phyloP scores from a whole-genome alignment of 2,797 vertebrate genomes.

The Silurus lanzhouensis region DNA sequence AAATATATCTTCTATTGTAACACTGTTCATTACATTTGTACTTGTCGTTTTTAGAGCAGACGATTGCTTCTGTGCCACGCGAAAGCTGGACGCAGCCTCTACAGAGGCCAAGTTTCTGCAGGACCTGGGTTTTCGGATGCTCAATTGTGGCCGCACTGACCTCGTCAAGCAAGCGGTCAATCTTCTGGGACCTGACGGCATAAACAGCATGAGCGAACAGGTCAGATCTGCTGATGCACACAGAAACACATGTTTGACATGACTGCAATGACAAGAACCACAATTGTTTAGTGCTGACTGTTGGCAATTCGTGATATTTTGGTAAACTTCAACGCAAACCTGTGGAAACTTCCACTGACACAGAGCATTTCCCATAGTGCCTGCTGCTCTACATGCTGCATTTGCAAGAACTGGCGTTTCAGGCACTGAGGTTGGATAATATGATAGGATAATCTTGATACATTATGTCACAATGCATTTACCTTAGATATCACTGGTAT shows the following conservation, averaged over 20 bases:
- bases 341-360: not conserved
- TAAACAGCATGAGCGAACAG: slow-evolving; percentile 98
- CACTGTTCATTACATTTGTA: not conserved
- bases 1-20: not conserved
- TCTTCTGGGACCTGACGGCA: slow-evolving; percentile 90
- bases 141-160: slow-evolving; percentile 96
- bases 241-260: not conserved
- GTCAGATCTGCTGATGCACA: slow-evolving; percentile 65
- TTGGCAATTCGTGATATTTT: not conserved
- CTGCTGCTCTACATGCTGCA: not conserved
- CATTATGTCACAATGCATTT: not conserved
- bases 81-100: slow-evolving; percentile 92
- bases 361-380: not conserved
- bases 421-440: not conserved
- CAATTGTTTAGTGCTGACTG: not conserved
- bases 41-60: slow-evolving; percentile 82
- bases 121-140: slow-evolving; percentile 96
- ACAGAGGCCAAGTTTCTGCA: slow-evolving; percentile 96
- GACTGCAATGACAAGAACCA: not conserved
- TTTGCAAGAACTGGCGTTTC: not conserved
- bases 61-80: slow-evolving; percentile 93
- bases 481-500: not conserved
- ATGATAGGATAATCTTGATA: not conserved
- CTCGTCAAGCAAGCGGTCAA: slow-evolving; percentile 94
- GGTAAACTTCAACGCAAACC: not conserved